These are phyloP conservation scores for Parnassius apollo DNA, from an alignment of 2,888 invertebrate species.

Conservation along the genomic window DNA sequence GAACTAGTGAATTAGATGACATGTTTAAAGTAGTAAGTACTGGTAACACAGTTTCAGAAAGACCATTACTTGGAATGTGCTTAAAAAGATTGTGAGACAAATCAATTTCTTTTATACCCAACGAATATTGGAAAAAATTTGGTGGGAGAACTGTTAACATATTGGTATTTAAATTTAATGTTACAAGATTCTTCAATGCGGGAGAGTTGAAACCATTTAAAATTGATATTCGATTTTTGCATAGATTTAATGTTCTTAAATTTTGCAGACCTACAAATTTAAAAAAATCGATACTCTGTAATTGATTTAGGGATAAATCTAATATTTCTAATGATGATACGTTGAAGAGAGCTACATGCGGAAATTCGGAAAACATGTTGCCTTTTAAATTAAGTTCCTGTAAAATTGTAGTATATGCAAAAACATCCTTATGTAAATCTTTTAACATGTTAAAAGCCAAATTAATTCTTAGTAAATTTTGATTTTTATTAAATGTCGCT, in stretches of 20 bases:
- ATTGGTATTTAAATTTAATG: conserved; percentile 89
- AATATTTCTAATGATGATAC: conserved; percentile 87
- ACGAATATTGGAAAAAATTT: conserved; percentile 89
- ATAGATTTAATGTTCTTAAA: conserved; percentile 87
- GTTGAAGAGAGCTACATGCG: conserved; percentile 89
- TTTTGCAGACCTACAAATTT: conserved; percentile 88
- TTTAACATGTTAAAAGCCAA: conserved; percentile 86
- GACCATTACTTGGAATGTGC: conserved; percentile 88
- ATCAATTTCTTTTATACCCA: conserved; percentile 87
- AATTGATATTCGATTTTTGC: conserved; percentile 87
- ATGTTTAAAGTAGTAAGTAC: conserved; percentile 89
- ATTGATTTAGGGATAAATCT: conserved; percentile 84
- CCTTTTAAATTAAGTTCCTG: conserved; percentile 88
- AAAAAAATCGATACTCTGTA: conserved; percentile 87
- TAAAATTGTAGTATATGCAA: conserved; percentile 86
- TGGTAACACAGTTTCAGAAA: conserved; percentile 88
- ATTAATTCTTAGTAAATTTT: conserved; percentile 87
- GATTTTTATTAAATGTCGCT: conserved; percentile 88
- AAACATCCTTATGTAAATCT: conserved; percentile 86
- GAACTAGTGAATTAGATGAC: conserved; percentile 89
- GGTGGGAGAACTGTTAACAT: conserved; percentile 87
- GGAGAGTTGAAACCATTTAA: conserved; percentile 89
- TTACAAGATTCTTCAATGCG: conserved; percentile 86
- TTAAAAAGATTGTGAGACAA: conserved; percentile 89
- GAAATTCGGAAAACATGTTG: conserved; percentile 88